Base-by-base conservation (phyloP, 2,113 vertebrate genomes). In the Bubalus kerabau region DNA sequence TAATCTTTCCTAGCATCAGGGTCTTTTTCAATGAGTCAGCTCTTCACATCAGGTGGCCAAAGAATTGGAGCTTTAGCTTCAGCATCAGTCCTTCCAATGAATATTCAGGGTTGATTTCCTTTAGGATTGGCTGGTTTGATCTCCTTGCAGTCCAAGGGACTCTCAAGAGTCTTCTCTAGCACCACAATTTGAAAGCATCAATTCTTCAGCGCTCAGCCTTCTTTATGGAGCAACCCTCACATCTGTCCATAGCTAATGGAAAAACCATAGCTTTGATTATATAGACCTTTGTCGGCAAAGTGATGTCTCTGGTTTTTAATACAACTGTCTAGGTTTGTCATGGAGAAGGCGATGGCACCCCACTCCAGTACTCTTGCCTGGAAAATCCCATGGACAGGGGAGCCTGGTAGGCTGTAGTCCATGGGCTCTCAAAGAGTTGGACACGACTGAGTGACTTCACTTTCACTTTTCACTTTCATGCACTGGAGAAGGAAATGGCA, bases 191-290 rank as follows among this genome's bases (percentile, higher is more conserved):
- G n/a, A 71, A 71, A 71, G n/a, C n/a, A 36, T 21, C n/a, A 36
- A 3, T 24, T 24, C 71, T 43, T 43, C 0, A 0, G 36, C 0
- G 3, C 21, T 74, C 11, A 74, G 36, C 21, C 71, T 24, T 40
- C 21, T 40, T 40, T 12, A 40, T 40, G 36, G 36, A 13, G 19
- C 36, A 24, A 43, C 36, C 12, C 71, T 74, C 2, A 24, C 36
- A 71, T 36, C 64, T 67, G 64, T 36, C 64, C 64, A 5, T n/a
- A 67, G 64, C n/a, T 21, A 67, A 36, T 67, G n/a, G 64, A 36
- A 71, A 71, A 71, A 71, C n/a, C 64, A 36, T 36, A 36, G n/a
- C 64, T 36, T 21, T 71, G 64, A 36, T n/a, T 36, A 71, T 11
- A 23, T 36, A 21, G n/a, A 36, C 64, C 64, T 71, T 71, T 11